A percentile compares a stretch with the other conserved stretches of the same genome.
These are phyloP conservation scores for Nycticebus coucang DNA, from an alignment of 2,113 vertebrate genomes.

Conservation along the genomic window DNA sequence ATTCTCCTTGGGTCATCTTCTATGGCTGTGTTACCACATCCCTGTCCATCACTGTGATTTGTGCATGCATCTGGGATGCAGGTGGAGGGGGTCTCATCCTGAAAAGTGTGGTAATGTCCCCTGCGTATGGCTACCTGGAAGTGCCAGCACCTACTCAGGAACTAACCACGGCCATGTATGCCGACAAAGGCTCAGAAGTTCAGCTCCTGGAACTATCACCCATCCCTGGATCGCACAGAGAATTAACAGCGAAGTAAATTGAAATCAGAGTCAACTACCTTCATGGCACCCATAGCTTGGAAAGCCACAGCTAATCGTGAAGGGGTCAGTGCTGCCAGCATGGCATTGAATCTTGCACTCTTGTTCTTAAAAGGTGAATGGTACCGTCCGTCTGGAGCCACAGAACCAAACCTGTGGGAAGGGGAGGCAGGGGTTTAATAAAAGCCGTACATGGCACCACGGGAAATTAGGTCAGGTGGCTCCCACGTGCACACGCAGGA, in stretches of 20 bases:
- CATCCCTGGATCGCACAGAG: neutral
- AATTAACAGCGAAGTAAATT: neutral
- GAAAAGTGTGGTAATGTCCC: neutral
- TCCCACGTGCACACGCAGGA: neutral
- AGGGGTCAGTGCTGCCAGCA: conserved; percentile 81
- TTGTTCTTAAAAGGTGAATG: conserved; percentile 78
- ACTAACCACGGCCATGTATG: neutral
- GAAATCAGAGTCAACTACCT: conserved; percentile 71
- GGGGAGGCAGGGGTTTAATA: neutral
- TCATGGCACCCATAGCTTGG: conserved; percentile 80
- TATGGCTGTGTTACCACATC: neutral
- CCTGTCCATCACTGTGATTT: neutral
- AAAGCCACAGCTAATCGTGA: conserved; percentile 79
- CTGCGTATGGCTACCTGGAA: neutral
- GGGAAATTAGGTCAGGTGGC: neutral
- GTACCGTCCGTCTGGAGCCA: conserved; percentile 79
- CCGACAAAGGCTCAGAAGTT: neutral
- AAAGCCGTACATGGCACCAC: neutral
- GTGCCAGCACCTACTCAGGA: too few species aligned
- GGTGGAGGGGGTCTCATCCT: neutral
- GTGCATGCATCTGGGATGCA: neutral
- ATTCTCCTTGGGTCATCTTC: neutral
- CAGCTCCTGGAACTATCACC: neutral
- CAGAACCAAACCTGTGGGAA: conserved; percentile 80
- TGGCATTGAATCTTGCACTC: conserved; percentile 75